These are phyloP conservation scores for Morinoia aosen DNA, from an alignment of 2,888 invertebrate genomes.

Conservation along the genomic window DNA sequence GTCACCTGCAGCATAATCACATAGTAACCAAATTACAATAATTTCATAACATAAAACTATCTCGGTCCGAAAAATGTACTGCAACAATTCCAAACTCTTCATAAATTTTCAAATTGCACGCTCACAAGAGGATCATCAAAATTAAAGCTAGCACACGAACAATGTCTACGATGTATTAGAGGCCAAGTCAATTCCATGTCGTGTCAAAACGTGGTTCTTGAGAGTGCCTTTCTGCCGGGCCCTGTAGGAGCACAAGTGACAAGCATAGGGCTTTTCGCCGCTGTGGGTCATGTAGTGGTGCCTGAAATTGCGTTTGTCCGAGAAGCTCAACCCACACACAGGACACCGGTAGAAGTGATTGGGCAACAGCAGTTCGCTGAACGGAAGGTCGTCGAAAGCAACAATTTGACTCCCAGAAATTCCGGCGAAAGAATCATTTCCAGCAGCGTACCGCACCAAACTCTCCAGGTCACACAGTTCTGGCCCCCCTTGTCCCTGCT, in stretches of 20 bases:
- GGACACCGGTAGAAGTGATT: constrained; percentile 49
- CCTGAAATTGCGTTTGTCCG: constrained; percentile 63
- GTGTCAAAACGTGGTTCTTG: constrained; percentile 12
- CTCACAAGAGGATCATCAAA: background rate
- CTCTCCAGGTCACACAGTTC: background rate
- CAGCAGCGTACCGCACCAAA: background rate
- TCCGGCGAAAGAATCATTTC: background rate
- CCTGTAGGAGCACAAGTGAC: constrained; percentile 60
- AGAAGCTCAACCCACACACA: constrained; percentile 6
- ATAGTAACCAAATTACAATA: background rate
- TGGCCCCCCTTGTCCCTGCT: background rate
- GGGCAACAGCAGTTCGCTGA: constrained; percentile 13
- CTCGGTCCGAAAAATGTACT: background rate
- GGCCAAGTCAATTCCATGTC: background rate
- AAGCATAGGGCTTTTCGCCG: constrained; percentile 63
- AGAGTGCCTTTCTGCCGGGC: constrained; percentile 32
- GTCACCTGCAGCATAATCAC: no score
- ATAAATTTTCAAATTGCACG: background rate
- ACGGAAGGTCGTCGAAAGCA: constrained; percentile 35
- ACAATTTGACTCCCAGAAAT: background rate
- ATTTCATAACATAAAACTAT: background rate
- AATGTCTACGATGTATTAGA: background rate
- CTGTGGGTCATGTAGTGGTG: constrained; percentile 65
- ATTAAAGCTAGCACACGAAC: background rate
- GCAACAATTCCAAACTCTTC: background rate